Percentiles rank a stretch among this genome's conserved stretches.
phyloP scores from a whole-genome alignment of 2,797 vertebrate species.

The Alosa sapidissima region DNA sequence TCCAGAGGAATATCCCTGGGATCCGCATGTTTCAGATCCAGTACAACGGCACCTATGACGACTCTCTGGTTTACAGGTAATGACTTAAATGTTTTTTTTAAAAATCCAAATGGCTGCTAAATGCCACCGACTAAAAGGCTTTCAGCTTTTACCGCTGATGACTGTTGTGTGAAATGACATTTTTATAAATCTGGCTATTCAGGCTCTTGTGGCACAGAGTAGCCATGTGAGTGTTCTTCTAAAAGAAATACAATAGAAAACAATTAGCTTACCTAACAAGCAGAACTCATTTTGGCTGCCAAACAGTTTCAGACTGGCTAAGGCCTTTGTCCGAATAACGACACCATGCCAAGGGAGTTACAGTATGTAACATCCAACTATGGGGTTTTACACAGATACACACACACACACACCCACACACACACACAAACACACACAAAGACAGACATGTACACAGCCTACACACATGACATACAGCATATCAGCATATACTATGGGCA shows the following conservation, averaged over 20 bases:
- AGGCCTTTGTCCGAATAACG: slow-evolving; percentile 16
- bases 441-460: no score
- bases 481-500: no score
- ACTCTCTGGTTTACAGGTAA: slow-evolving; percentile 98
- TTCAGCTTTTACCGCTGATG: not conserved
- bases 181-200: not conserved
- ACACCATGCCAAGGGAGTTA: not conserved
- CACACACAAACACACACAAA: not conserved
- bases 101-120: slow-evolving; percentile 89
- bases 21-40: slow-evolving; percentile 99
- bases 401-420: not conserved
- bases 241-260: slow-evolving; percentile 35
- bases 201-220: not conserved
- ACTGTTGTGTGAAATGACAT: slow-evolving; percentile 67
- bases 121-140: not conserved
- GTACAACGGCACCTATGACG: slow-evolving; percentile 96
- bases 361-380: not conserved
- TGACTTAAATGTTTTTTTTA: slow-evolving; percentile 85
- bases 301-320: slow-evolving; percentile 23
- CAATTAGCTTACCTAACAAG: slow-evolving; percentile 46
- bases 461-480: no score
- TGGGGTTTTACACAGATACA: not conserved
- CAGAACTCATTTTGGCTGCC: slow-evolving; percentile 25
- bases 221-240: slow-evolving; percentile 30
- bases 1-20: slow-evolving; percentile 96